Base-by-base conservation (phyloP, 2,888 invertebrate species). In the Dendrolimus houi region DNA sequence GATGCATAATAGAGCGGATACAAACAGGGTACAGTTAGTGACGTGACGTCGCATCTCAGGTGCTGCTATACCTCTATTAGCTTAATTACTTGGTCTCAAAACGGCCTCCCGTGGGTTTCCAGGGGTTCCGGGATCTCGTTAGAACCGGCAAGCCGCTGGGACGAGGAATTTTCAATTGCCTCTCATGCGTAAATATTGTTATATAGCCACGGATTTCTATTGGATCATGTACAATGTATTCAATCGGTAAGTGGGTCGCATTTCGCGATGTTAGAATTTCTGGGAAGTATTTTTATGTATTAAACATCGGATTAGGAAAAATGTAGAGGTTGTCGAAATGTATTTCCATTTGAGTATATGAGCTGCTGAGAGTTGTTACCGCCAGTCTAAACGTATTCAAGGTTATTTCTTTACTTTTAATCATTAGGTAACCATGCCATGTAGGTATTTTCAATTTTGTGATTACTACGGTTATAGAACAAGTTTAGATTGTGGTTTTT, bases 41-140 rank as follows among this genome's bases (percentile, higher is more conserved):
- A 47, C 47, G 47, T 47, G 47, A 9, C 47, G 47, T 47, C 47
- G 47, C 47, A 47, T 47, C 47, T 47, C 47, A 47, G 47, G 47
- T 47, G 47, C 47, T 47, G 47, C 47, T 47, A 10, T 47, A 47
- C 47, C 47, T 47, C 76, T 76, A 79, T 82, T 82, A 81, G 72
- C 68, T 71, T 83, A 82, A 85, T 85, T 79, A 81, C 77, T 66
- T 68, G 70, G 70, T 64, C 67, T 69, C 72, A 66, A 71, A 77
- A 74, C 70, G 68, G 64, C 71, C 69, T 70, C 61, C 56, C 67
- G 12, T 8, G 12, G 47, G 47, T 47, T 47, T 47, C 47, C 47
- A 9, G 10, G 2, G 47, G 47, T 47, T 9, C 47, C 47, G 47
- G 47, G 9, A 9, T 47, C 47, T 47, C 47, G 47, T 47, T 47